phyloP scores from a whole-genome alignment of 2,797 vertebrate species.

The Cottoperca gobio region DNA sequence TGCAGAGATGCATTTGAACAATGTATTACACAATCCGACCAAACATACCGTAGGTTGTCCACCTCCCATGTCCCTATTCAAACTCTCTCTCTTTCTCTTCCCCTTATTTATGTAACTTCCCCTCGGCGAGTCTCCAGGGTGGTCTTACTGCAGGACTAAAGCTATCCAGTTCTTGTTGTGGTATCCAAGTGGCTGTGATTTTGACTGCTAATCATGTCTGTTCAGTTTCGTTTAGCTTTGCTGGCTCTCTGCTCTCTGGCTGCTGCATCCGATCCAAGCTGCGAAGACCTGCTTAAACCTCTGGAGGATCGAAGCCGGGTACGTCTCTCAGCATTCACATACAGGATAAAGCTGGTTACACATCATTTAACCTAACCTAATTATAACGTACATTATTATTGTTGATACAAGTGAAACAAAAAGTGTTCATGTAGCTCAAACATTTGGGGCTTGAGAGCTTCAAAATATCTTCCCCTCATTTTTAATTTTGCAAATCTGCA shows the following conservation, averaged over 20 bases:
- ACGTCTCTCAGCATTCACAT: not conserved
- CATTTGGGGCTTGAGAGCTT: not conserved
- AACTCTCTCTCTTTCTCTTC: not conserved
- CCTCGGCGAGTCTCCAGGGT: not conserved
- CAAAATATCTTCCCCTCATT: not conserved
- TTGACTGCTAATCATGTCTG: constrained; percentile 49
- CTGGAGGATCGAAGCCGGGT: constrained; percentile 47
- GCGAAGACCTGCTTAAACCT: constrained; percentile 49
- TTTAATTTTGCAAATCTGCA: not conserved
- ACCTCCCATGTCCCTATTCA: not conserved
- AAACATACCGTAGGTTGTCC: not conserved
- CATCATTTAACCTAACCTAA: not conserved
- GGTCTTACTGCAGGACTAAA: constrained; percentile 3
- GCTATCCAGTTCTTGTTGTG: not conserved
- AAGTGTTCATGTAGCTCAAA: not conserved
- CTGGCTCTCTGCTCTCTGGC: constrained; percentile 59
- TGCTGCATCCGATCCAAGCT: constrained; percentile 42
- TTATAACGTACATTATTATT: not conserved
- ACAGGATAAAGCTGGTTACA: not conserved
- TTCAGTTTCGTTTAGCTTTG: constrained; percentile 39
- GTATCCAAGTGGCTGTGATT: not conserved
- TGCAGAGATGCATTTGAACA: not conserved
- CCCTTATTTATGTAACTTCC: constrained; percentile 7
- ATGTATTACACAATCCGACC: not conserved
- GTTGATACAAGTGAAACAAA: not conserved